Percentiles rank a stretch among this genome's conserved stretches.
Conservation (phyloP, 2,888 invertebrate species). For the Coleophora flavipennella region DNA sequence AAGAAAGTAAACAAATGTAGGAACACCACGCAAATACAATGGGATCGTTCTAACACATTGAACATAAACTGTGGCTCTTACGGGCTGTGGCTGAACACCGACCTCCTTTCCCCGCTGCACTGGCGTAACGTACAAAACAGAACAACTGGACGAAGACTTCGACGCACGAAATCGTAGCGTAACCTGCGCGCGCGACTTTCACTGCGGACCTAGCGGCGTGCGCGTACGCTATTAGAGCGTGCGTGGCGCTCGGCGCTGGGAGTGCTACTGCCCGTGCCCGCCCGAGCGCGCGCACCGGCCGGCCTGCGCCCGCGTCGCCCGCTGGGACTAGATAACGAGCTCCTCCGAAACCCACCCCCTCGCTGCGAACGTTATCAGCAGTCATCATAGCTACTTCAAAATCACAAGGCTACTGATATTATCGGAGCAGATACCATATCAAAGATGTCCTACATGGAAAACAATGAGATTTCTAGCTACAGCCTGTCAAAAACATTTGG, state of each 20-base stretch:
- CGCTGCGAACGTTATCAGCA: slow-evolving; percentile 25
- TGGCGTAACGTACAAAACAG: slow-evolving; percentile 67
- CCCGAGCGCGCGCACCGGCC: slow-evolving; percentile 21
- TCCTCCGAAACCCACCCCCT: slow-evolving; percentile 43
- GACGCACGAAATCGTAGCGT: slow-evolving; percentile 57
- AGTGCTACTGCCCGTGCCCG: slow-evolving; percentile 40
- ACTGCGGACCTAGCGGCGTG: slow-evolving; percentile 34
- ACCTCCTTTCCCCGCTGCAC: slow-evolving; percentile 69
- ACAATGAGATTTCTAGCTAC: neutral
- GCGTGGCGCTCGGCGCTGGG: slow-evolving; percentile 52
- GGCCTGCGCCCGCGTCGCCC: slow-evolving; percentile 25
- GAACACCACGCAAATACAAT: slow-evolving; percentile 47
- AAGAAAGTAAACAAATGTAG: no score
- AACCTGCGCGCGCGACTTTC: slow-evolving; percentile 65
- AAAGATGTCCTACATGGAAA: neutral
- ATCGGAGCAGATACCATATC: no score
- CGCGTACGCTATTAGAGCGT: slow-evolving; percentile 47
- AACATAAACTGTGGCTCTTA: slow-evolving; percentile 50
- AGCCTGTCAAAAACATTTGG: neutral
- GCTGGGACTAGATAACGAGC: slow-evolving; percentile 19
- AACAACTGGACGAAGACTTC: slow-evolving; percentile 66
- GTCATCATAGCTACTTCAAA: slow-evolving; percentile 10
- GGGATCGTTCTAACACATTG: slow-evolving; percentile 30
- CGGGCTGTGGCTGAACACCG: slow-evolving; percentile 49
- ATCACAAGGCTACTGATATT: no score